Evolutionary conservation across 2,888 invertebrate species (phyloP), one percentile per base, ranked within the genome.

Genomic region (Priocnemis perturbator): DNA sequence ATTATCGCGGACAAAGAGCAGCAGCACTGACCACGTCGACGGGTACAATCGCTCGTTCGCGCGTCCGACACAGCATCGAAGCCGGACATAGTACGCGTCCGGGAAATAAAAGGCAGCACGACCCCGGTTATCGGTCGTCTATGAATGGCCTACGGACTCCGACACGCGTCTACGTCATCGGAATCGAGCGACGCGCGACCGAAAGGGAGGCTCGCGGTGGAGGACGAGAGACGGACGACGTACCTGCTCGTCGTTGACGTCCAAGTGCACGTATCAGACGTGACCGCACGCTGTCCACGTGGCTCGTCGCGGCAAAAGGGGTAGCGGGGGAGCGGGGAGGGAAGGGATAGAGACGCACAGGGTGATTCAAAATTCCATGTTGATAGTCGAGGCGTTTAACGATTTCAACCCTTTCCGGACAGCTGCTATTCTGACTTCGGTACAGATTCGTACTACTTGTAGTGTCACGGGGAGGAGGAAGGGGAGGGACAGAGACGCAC

Each of bases 121-220:
- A 37, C 37, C 61, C 48, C 62, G 70, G 71, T 79, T 79, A 76
- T 79, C 78, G 37, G 78, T 50, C 50, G n/a, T 73, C 79, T 81
- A 79, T 79, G 78, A 78, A 81, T 81, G 79, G 74, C 74, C 68
- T 64, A 74, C 68, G 65, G 70, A 73, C 76, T 72, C 61, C 65
- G 55, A 67, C 66, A 74, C 47, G 37, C 37, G 71, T 71, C 72
- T 79, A 77, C 80, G 80, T 80, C 80, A 80, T 26, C 53, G 53
- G 77, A 75, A 64, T 79, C 71, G 78, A 79, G 71, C 81, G 80
- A 81, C 79, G 81, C 77, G 73, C 11, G 37, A 11, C 1, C 11
- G 37, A 15, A n/a, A 26, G 50, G 23, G 17, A 37, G 19, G 48
- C 44, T 17, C 52, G 61, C 47, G 66, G 37, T 7, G 64, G 44